Base-by-base conservation (phyloP, 1,140 invertebrate species). In the Calephelis nemesis region DNA sequence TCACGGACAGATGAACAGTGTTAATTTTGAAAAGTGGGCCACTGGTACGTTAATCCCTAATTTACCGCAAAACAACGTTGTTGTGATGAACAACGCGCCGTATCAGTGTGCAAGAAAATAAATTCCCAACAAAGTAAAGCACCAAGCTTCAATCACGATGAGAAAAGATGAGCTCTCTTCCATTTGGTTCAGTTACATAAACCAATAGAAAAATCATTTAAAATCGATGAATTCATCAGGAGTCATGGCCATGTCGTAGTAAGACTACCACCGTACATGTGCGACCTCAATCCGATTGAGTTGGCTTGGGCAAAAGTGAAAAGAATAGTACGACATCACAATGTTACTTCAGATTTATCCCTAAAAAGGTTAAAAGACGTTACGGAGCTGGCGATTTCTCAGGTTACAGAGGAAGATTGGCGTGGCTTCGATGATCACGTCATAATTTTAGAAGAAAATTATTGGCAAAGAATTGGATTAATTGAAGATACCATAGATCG, bases 11-110 rank as follows among this genome's bases (percentile, higher is more conserved):
- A 19, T 19, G 15, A 68, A 68, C 40, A 48, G 50, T 40, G 40
- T 50, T 48, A 64, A 68, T 52, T 72, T 72, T 68, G 62, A 68
- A 50, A 68, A 68, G 47, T 72, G 66, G 70, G 45, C 60, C 9
- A 71, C 58, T 63, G 60, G 47, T 10, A 71, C 47, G 47, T 60
- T 71, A 15, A 63, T 71, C 5, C 65, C 70, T 47, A 67, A 64
- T 58, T 11, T 71, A 30, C 70, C 70, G 5, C 66, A 30, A 64
- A 60, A 63, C 47, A 60, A 13, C 49, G 52, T 72, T 15, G 47
- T 64, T 48, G 63, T 1, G 15, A 19, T 19, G 15, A 1, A 19
- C 45, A 63, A 63, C 62, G 39, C 69, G 52, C 70, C 40, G 67
- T 73, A 52, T 52, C 15, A 52, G 12, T n/a, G 6, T n/a, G 10